Evolutionary conservation across 1,140 invertebrate species (phyloP).

Genomic region (Drosophila teissieri): DNA sequence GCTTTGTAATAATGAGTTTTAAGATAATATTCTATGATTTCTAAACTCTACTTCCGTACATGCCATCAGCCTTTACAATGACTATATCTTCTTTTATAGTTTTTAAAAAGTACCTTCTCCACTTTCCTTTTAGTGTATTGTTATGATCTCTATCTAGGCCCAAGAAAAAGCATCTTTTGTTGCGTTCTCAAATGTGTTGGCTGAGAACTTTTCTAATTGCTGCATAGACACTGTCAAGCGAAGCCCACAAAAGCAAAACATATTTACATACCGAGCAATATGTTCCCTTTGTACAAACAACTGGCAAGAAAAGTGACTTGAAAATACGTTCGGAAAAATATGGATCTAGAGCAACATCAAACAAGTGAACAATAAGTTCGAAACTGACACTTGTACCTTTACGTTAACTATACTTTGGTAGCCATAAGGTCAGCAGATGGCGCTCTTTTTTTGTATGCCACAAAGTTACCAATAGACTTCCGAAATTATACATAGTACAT

Average conservation of each 20-base stretch:
- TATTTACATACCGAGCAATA: constrained; percentile 26
- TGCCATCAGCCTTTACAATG: too few relatives aligned
- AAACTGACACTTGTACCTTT: constrained; percentile 4
- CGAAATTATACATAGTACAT: too few relatives aligned
- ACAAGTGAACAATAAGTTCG: constrained; percentile 22
- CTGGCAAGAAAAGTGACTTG: background rate
- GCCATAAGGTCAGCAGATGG: background rate
- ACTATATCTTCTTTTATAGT: too few relatives aligned
- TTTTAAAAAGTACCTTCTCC: background rate
- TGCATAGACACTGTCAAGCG: constrained; percentile 60
- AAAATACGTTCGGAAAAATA: constrained; percentile 16
- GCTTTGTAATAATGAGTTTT: too few relatives aligned
- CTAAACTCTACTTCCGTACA: too few relatives aligned
- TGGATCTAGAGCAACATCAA: constrained; percentile 27
- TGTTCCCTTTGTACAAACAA: constrained; percentile 19
- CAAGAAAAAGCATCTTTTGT: constrained; percentile 23
- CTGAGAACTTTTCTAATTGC: constrained; percentile 72
- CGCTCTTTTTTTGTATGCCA: too few relatives aligned
- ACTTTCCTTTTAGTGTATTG: background rate
- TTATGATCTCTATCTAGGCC: background rate
- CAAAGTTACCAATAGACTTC: too few relatives aligned
- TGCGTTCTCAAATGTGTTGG: constrained; percentile 34
- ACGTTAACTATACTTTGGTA: background rate
- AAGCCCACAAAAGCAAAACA: constrained; percentile 23
- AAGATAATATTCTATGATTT: too few relatives aligned